Conservation (phyloP, 2,113 vertebrate genomes). For the Martes martes region DNA sequence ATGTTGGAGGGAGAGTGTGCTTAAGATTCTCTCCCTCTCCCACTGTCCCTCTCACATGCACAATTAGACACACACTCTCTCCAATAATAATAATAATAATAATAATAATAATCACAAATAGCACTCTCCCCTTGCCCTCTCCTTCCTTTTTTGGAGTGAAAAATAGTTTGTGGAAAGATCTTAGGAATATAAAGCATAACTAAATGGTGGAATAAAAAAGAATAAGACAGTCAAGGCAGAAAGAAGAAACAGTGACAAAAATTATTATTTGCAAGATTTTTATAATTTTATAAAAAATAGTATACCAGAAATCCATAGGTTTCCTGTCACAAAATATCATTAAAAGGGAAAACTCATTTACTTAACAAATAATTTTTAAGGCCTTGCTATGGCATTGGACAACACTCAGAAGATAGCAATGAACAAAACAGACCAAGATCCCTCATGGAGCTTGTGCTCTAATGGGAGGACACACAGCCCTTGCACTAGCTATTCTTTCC, state of each 20-base stretch:
- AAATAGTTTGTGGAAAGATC: background rate
- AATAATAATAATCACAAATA: background rate
- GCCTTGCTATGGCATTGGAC: background rate
- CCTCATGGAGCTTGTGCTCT: background rate
- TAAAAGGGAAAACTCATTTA: background rate
- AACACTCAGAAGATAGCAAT: background rate
- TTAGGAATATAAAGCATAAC: background rate
- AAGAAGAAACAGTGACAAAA: background rate
- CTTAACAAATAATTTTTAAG: background rate
- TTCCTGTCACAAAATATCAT: background rate
- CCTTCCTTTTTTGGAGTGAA: background rate
- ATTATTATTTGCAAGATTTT: background rate
- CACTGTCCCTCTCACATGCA: background rate
- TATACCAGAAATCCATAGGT: background rate
- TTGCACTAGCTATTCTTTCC: background rate
- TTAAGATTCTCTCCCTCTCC: background rate
- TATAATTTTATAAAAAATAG: background rate
- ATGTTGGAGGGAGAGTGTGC: background rate
- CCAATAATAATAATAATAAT: background rate
- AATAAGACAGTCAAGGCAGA: background rate
- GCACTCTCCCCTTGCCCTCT: background rate
- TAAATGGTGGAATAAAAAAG: background rate
- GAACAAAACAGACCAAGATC: background rate
- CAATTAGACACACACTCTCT: background rate
- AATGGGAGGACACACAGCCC: background rate